Base-by-base conservation (phyloP, 37 sponge, comb jelly and placozoan species). In the Diacarnus erythraeanus region DNA sequence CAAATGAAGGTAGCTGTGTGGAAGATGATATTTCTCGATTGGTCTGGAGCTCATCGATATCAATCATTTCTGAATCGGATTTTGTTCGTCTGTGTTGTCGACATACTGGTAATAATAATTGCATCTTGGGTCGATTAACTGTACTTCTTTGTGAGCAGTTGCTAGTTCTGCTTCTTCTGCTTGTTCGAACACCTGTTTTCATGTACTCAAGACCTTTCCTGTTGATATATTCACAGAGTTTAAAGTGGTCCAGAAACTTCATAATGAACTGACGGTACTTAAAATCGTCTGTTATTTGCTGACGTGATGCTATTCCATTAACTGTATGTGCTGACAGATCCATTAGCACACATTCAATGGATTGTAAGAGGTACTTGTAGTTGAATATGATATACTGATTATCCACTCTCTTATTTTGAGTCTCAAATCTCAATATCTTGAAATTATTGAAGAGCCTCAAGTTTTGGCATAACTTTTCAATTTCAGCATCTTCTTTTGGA, bases 241-340 rank as follows among this genome's bases (percentile, higher is more conserved):
- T 59, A 20, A 76, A 59, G 3, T 27, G 54, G 4, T 76, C 76
- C 37, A 76, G 60, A 27, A 60, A 59, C n/a, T 60, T 30, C n/a
- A 76, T 76, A 59, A 76, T 76, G 63, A 76, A 76, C 36, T 33
- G n/a, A 60, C 25, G 39, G 34, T 38, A 59, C 25, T 39, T 29
- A 76, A 76, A 76, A 12, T n/a, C 63, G 22, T 76, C 63, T 21
- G 27, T 9, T 23, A 76, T 38, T 15, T 59, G 22, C 2, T 9
- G 8, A 4, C 23, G 37, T 38, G 34, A 18, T 2, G 60, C 42
- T 37, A 76, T 60, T 59, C 76, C 76, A 60, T 59, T 60, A 8
- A 9, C 2, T 17, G 61, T n/a, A 20, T 25, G 6, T 5, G 12
- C 26, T 5, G 43, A 2, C 5, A 72, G 47, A 17, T 23, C 30